Evolutionary conservation across 2,113 vertebrate genomes (phyloP).

Genomic region (Oryctolagus cuniculus): mOryCun1.1 NC_091453.1:127057001-127057500

Average conservation of each 20-base stretch:
- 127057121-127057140: not conserved
- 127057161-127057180: conserved; percentile 19
- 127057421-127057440: not conserved
- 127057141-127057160: not conserved
- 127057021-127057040: not conserved
- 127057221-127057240: not conserved
- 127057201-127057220: not conserved
- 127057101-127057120: not conserved
- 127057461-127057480: conserved; percentile 51
- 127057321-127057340: not conserved
- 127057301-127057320: not conserved
- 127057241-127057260: not conserved
- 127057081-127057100: not conserved
- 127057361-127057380: conserved; percentile 31
- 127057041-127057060: not conserved
- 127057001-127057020: not conserved
- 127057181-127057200: not conserved
- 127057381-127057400: not conserved
- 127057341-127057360: not conserved
- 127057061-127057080: not conserved
- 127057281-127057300: not conserved
- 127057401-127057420: conserved; percentile 43
- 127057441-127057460: conserved; percentile 28
- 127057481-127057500: conserved; percentile 28
- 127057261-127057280: not conserved